Base-by-base conservation (phyloP, 2,113 vertebrate species). In the Paedocypris sp. region DNA sequence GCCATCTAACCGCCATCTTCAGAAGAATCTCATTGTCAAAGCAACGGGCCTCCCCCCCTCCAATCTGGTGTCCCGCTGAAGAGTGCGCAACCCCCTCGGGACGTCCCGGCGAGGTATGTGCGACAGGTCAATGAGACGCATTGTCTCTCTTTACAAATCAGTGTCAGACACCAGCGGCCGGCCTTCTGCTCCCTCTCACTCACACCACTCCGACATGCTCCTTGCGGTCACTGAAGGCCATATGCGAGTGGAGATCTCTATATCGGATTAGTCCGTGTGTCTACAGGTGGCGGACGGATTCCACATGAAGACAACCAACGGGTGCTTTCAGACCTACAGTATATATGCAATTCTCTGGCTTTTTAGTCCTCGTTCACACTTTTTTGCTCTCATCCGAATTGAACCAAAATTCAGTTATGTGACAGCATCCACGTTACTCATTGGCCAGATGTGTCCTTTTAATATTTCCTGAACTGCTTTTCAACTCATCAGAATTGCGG, bases 121-220 rank as follows among this genome's bases (percentile, higher is more conserved):
- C 72, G 77, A 73, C 75, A 75, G 77, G 78, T 81, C 83, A 84
- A 80, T 81, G 81, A 82, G 79, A 64, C 71, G 64, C 67, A 83
- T 84, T 87, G 85, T 82, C 77, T 80, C 74, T 71, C 62, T 80
- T 83, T 82, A 83, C 82, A 84, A 82, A 85, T 84, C 82, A 81
- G 81, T 85, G 85, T 82, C 83, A 85, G 85, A 85, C 82, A 81
- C 63, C 83, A 77, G 79, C 49, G 64, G 67, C 73, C 70, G 74
- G 79, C 82, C 83, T 83, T 78, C 78, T 85, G 83, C 78, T 62
- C 65, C 66, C 54, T 62, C 60, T 61, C 66, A 69, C 58, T 64
- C 33, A 35, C 69, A 64, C 36, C 16, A 32, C 48, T 51, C 29
- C 47, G 31, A 35, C 29, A 42, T 4, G 39, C n/a, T 42, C 36